A percentile compares a stretch with the other conserved stretches of the same genome.
phyloP scores from a whole-genome alignment of 1,140 invertebrate species.

The Heliconius melpomene region DNA sequence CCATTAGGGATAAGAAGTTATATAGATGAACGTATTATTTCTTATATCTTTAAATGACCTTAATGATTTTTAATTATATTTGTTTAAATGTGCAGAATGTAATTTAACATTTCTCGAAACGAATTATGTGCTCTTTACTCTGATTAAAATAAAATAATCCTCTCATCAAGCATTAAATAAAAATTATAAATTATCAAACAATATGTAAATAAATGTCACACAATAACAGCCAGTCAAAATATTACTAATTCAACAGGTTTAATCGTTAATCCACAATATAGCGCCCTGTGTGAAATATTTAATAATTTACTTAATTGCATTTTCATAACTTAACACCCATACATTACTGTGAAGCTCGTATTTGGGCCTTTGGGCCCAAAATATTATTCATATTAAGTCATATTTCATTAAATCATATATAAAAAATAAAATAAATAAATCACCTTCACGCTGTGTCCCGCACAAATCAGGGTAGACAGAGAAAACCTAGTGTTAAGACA shows the following conservation, averaged over 20 bases:
- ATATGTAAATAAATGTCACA: not conserved
- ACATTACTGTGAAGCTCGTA: not conserved
- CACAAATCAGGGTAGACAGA: too few species aligned
- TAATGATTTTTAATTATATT: too few species aligned
- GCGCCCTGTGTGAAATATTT: not conserved
- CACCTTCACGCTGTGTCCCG: too few species aligned
- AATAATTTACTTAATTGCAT: not conserved
- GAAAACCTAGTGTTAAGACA: too few species aligned
- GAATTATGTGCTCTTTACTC: too few species aligned
- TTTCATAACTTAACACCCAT: not conserved
- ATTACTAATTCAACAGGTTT: constrained; percentile 3
- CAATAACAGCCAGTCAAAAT: not conserved
- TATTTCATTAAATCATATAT: too few species aligned
- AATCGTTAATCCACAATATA: not conserved
- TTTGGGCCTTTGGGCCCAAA: too few species aligned
- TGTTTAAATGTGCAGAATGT: not conserved
- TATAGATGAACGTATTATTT: too few species aligned
- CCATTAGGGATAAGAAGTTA: not conserved
- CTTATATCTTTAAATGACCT: too few species aligned
- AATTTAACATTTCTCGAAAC: not conserved
- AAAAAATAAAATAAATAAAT: too few species aligned
- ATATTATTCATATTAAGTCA: too few species aligned
- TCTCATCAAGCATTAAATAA: too few species aligned
- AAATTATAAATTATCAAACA: not conserved
- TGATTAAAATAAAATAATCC: not conserved